These are phyloP conservation scores for Pocota personata DNA, from an alignment of 2,888 invertebrate species.

Conservation along the genomic window DNA sequence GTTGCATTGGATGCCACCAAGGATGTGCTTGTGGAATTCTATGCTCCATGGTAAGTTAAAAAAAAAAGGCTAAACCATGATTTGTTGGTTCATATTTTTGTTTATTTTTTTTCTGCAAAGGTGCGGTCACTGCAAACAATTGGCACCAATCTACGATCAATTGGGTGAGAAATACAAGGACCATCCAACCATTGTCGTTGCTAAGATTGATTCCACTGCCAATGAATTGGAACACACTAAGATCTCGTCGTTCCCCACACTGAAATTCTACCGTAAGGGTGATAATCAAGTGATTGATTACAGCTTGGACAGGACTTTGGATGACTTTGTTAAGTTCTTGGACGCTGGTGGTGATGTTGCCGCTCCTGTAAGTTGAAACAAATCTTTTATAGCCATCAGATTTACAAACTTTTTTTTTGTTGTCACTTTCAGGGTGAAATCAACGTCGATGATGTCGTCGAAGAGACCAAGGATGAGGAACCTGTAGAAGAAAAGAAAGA, in stretches of 20 bases:
- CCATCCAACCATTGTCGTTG: slow-evolving; percentile 92
- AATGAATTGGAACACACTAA: slow-evolving; percentile 99
- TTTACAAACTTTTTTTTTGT: background rate
- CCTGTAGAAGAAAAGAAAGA: slow-evolving; percentile 78
- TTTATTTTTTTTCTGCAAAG: slow-evolving; percentile 79
- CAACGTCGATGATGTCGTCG: slow-evolving; percentile 78
- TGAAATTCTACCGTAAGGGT: slow-evolving; percentile 96
- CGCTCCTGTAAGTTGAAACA: slow-evolving; percentile 83
- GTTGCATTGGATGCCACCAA: slow-evolving; percentile 94
- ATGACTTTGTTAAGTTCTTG: slow-evolving; percentile 95
- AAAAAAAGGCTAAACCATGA: background rate
- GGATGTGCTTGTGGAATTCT: slow-evolving; percentile 99
- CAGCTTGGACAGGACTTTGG: slow-evolving; percentile 97
- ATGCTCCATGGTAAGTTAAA: slow-evolving; percentile 93
- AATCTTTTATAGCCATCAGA: background rate
- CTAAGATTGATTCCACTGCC: slow-evolving; percentile 99
- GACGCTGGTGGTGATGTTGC: slow-evolving; percentile 94
- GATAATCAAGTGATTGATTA: slow-evolving; percentile 95
- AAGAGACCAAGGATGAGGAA: slow-evolving; percentile 77
- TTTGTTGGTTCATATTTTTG: background rate
- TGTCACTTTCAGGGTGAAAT: slow-evolving; percentile 75
- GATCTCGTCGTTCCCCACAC: slow-evolving; percentile 96
- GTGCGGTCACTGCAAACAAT: slow-evolving; percentile 98
- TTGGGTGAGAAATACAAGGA: slow-evolving; percentile 96
- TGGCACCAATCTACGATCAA: slow-evolving; percentile 98